Conservation (phyloP, 64 coral and sea anemone species). For the Pachyseris speciosa region DNA sequence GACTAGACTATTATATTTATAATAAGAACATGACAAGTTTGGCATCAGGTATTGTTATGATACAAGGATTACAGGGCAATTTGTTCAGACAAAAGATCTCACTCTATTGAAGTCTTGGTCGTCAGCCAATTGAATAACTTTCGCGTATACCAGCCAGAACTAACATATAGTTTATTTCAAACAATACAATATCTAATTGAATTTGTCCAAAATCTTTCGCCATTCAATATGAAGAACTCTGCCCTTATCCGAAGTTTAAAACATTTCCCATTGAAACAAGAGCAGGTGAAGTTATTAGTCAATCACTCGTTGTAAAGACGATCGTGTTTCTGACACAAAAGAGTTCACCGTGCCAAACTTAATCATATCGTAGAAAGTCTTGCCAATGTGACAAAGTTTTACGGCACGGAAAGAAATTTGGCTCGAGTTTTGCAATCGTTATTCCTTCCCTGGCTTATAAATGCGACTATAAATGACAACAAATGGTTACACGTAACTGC, state of each 20-base stretch:
- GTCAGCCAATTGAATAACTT: neutral
- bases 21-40: neutral
- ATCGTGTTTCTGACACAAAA: neutral
- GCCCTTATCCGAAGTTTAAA: neutral
- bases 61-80: neutral
- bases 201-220: too few species aligned
- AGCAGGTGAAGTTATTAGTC: neutral
- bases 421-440: neutral
- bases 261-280: neutral
- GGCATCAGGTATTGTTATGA: neutral
- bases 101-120: neutral
- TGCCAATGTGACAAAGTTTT: neutral
- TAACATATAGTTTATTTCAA: neutral
- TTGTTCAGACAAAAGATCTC: neutral
- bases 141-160: neutral
- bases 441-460: neutral
- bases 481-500: neutral
- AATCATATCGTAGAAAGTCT: neutral
- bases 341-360: neutral
- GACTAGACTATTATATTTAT: too few species aligned
- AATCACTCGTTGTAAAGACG: neutral
- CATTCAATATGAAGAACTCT: too few species aligned
- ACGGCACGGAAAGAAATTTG: too few species aligned
- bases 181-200: too few species aligned
- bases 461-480: slow-evolving; percentile 5